phyloP scores from a whole-genome alignment of 2,797 vertebrate genomes.

The Mionectes olivaceus region DNA sequence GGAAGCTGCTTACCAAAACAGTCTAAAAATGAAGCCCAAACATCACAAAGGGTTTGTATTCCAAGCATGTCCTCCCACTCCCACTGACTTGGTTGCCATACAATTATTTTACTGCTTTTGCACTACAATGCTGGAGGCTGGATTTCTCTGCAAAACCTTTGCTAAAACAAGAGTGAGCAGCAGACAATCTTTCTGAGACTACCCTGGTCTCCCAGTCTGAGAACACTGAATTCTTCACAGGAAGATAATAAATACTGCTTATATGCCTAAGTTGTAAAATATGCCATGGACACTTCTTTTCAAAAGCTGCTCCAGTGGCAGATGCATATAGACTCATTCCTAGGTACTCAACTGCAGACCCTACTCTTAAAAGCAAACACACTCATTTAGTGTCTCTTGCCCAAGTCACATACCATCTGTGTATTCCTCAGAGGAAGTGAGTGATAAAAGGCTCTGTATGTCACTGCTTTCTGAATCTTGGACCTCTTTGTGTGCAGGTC shows the following conservation, averaged over 20 bases:
- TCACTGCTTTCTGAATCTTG: slow-evolving; percentile 87
- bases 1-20: background rate
- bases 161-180: background rate
- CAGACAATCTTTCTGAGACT: background rate
- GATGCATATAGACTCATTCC: background rate
- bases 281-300: background rate
- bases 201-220: background rate
- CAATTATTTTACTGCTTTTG: background rate
- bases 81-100: background rate
- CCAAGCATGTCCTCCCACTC: background rate
- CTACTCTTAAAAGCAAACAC: background rate
- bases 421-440: slow-evolving; percentile 90
- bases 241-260: background rate
- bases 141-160: background rate
- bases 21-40: background rate
- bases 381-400: background rate
- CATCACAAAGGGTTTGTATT: background rate
- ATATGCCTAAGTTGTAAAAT: background rate
- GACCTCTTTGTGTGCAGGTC: slow-evolving; percentile 78
- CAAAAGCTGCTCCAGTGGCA: background rate
- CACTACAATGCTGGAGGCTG: background rate
- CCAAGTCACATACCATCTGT: slow-evolving; percentile 86
- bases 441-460: slow-evolving; percentile 88
- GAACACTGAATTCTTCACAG: fast-evolving
- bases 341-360: background rate